A percentile compares a stretch with the other conserved stretches of the same genome.
phyloP scores from a whole-genome alignment of 2,888 invertebrate species.

The Cheilosia scutellata region DNA sequence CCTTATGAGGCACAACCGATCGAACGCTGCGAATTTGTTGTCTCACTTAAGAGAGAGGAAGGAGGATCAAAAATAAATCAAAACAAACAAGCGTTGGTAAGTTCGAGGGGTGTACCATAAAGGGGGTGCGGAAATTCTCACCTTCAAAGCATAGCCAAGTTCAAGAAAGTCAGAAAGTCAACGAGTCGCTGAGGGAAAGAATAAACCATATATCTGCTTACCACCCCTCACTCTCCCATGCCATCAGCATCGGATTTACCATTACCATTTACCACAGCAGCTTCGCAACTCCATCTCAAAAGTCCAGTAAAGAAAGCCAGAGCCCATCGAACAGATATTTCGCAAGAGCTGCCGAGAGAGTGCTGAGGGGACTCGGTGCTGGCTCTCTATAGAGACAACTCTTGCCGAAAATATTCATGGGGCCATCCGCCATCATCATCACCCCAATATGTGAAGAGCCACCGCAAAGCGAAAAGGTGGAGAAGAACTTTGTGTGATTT shows the following conservation, averaged over 20 bases:
- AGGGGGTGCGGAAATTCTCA: slow-evolving; percentile 49
- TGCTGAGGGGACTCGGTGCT: not conserved
- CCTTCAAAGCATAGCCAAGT: slow-evolving; percentile 51
- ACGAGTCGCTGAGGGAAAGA: slow-evolving; percentile 37
- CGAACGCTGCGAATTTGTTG: slow-evolving; percentile 42
- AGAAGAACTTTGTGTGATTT: slow-evolving; percentile 25
- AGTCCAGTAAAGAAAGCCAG: slow-evolving; percentile 69
- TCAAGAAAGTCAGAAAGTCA: slow-evolving; percentile 66
- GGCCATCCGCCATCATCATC: no score
- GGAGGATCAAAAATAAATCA: slow-evolving; percentile 44
- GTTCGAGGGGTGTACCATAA: not conserved
- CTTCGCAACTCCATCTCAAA: not conserved
- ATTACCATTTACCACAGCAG: not conserved
- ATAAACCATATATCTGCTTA: slow-evolving; percentile 19
- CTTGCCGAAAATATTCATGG: slow-evolving; percentile 12
- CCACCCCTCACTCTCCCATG: slow-evolving; percentile 1
- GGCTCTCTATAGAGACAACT: slow-evolving; percentile 18
- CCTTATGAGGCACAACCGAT: slow-evolving; percentile 31
- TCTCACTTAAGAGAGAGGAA: slow-evolving; percentile 64
- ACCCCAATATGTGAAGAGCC: not conserved
- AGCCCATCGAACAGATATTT: slow-evolving; percentile 50
- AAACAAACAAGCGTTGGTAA: slow-evolving; percentile 28
- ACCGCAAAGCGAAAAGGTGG: slow-evolving; percentile 19
- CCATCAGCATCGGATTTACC: slow-evolving; percentile 11
- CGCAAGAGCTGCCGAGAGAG: slow-evolving; percentile 47